Conservation (phyloP, 2,113 vertebrate genomes). For the Neomonachus schauinslandi region DNA sequence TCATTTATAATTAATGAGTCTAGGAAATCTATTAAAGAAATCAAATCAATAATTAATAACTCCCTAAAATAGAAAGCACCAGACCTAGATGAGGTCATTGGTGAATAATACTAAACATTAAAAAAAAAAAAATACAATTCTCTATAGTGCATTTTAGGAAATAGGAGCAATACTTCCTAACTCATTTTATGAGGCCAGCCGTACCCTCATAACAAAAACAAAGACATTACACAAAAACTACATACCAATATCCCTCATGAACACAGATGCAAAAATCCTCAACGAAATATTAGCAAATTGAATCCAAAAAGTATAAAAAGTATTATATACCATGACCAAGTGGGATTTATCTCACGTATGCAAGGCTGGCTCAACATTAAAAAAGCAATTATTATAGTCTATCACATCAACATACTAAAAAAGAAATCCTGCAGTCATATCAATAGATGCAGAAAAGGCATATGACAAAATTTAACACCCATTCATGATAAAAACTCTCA, state of each 20-base stretch:
- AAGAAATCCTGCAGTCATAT: neutral
- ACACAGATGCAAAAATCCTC: neutral
- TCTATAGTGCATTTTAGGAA: neutral
- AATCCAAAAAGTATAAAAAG: neutral
- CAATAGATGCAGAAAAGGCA: neutral
- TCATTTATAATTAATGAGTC: neutral
- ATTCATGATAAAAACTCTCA: neutral
- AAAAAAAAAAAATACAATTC: neutral
- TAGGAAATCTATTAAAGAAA: neutral
- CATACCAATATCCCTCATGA: neutral
- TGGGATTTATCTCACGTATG: neutral
- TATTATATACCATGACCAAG: neutral
- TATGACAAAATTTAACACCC: neutral
- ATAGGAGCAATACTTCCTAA: neutral
- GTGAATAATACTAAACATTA: neutral
- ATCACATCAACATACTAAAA: neutral
- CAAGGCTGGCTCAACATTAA: neutral
- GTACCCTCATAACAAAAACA: neutral
- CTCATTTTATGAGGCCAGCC: neutral
- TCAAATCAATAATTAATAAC: neutral
- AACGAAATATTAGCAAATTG: neutral
- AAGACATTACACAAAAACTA: neutral
- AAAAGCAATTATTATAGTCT: neutral
- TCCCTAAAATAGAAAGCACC: neutral
- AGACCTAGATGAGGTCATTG: neutral